Conservation (phyloP, 2,888 invertebrate species). For the Cinara cedri region DNA sequence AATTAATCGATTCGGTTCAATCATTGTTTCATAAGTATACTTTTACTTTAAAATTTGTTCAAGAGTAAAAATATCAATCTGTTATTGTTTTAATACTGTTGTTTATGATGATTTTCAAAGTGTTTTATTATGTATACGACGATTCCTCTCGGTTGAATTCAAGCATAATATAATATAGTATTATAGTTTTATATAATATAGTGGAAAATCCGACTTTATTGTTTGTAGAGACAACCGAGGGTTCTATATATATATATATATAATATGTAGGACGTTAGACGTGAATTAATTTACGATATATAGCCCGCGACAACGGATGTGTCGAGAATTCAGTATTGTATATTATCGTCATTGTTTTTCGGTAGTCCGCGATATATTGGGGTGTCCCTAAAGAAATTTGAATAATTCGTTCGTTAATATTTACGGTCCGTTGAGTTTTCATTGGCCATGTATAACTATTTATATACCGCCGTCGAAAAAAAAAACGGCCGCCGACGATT, state of each 20-base stretch:
- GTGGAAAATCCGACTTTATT: neutral
- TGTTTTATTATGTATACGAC: neutral
- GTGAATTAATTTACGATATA: neutral
- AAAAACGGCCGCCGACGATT: neutral
- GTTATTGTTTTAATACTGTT: neutral
- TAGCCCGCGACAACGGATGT: neutral
- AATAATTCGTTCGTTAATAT: neutral
- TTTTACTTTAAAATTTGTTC: neutral
- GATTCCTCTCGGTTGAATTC: neutral
- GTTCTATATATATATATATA: too few relatives aligned
- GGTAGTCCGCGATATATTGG: too few relatives aligned
- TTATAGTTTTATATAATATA: neutral
- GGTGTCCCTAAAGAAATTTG: neutral
- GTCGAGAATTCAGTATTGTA: neutral
- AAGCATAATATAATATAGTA: neutral
- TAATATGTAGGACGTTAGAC: neutral
- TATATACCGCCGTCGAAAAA: too few relatives aligned
- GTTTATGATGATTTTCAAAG: neutral
- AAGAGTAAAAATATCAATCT: neutral
- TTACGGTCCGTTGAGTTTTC: neutral
- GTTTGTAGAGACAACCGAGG: too few relatives aligned
- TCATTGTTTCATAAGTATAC: neutral
- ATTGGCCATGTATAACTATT: neutral
- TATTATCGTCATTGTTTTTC: neutral
- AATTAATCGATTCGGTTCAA: neutral